phyloP scores from a whole-genome alignment of 1,140 invertebrate species.

The Papilio xuthus region DNA sequence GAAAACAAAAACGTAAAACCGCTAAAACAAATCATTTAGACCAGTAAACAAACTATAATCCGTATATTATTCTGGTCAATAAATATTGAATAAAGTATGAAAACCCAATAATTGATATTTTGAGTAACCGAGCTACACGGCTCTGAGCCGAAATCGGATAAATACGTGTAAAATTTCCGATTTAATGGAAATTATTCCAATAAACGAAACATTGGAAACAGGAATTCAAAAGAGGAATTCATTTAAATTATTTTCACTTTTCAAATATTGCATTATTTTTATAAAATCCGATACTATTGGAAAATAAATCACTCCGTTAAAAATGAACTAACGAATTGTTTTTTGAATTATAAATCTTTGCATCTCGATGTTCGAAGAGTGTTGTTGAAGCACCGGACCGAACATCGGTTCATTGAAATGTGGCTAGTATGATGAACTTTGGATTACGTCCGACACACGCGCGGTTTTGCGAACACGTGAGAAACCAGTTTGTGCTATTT shows the following conservation, averaged over 20 bases:
- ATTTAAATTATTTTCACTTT: too few relatives aligned
- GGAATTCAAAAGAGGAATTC: not conserved
- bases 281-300: too few relatives aligned
- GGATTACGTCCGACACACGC: conserved; percentile 60
- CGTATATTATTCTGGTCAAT: not conserved
- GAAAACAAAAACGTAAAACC: not conserved
- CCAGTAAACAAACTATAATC: not conserved
- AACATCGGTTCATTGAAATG: conserved; percentile 69
- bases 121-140: not conserved
- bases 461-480: conserved; percentile 51
- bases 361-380: not conserved
- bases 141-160: not conserved
- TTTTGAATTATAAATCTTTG: conserved; percentile 23
- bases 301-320: not conserved
- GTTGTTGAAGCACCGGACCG: conserved; percentile 40
- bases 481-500: conserved; percentile 59
- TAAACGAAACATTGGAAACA: not conserved
- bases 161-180: not conserved
- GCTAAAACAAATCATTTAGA: not conserved
- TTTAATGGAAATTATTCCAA: not conserved
- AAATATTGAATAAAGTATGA: too few relatives aligned
- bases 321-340: conserved; percentile 5
- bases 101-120: not conserved
- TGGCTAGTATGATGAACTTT: conserved; percentile 68
- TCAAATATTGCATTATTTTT: too few relatives aligned